phyloP scores from a whole-genome alignment of 1,140 invertebrate genomes.

The Drosophila willistoni region DNA sequence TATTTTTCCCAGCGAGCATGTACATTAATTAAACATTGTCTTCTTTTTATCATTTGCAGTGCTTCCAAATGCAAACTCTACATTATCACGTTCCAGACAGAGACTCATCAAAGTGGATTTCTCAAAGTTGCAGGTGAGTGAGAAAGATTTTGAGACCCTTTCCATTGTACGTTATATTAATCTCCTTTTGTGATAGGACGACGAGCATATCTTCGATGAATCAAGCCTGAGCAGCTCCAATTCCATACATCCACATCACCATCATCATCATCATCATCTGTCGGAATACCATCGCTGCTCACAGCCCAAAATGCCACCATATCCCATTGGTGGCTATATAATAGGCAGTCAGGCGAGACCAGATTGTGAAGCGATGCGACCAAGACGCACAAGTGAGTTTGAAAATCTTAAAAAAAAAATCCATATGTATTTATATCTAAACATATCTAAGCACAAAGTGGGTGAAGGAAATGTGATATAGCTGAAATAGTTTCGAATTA shows the following conservation, averaged over 20 bases:
- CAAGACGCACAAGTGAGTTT: conserved; percentile 82
- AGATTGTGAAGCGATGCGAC: conserved; percentile 52
- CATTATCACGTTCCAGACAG: conserved; percentile 80
- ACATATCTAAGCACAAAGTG: conserved; percentile 53
- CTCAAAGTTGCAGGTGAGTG: conserved; percentile 85
- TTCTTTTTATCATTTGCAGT: conserved; percentile 56
- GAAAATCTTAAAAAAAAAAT: background rate
- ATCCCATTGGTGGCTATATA: conserved; percentile 78
- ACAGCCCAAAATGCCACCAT: conserved; percentile 81
- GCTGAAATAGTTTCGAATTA: background rate
- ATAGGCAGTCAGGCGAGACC: conserved; percentile 54
- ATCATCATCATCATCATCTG: conserved; percentile 43
- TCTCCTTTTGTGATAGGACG: conserved; percentile 49
- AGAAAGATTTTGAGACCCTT: background rate
- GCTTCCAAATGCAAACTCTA: conserved; percentile 75
- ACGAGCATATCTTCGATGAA: conserved; percentile 77
- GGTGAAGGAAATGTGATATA: conserved; percentile 21
- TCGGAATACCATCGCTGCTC: conserved; percentile 69
- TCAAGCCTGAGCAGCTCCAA: conserved; percentile 65
- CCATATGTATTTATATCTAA: background rate
- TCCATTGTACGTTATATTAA: background rate
- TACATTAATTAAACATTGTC: conserved; percentile 30
- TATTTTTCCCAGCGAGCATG: conserved; percentile 33
- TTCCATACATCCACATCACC: conserved; percentile 40
- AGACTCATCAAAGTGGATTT: conserved; percentile 89